Base-by-base conservation (phyloP, 2,113 vertebrate genomes). In the Pituophis catenifer region DNA sequence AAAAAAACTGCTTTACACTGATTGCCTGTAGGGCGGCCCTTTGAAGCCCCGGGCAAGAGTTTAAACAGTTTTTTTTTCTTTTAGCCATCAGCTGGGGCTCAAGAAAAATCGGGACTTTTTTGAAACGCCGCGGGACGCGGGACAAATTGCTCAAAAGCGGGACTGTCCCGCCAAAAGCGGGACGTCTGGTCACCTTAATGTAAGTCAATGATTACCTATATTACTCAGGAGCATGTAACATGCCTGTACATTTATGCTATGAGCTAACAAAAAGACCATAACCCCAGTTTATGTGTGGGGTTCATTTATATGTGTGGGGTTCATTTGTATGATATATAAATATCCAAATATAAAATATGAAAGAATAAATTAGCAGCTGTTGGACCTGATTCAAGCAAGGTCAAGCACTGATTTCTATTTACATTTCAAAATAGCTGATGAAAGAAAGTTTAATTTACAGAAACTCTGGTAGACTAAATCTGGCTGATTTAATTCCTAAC, bases 201-300 rank as follows among this genome's bases (percentile, higher is more conserved):
- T n/a, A 70, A 70, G 29, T 70, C 29, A n/a, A n/a, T 13, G 11
- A n/a, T n/a, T 70, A 62, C 2, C 24, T 62, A n/a, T 70, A 70
- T 13, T 70, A 70, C 0, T 29, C 26, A 65, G 26, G 62, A 12
- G 11, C n/a, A 75, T 19, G 9, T 65, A 29, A 11, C 59, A 65
- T 12, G 24, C 29, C 12, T 75, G n/a, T 75, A n/a, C 12, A 33
- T 33, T 33, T 75, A 33, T 75, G n/a, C n/a, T 38, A 17, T 19
- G 70, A 19, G n/a, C 15, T n/a, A 75, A 38, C 11, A 23, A 57
- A 57, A 55, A 58, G 10, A 19, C 21, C 33, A 58, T 58, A 21
- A 21, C 9, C 55, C 23, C 38, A 5, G 54, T 0, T 70, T 70
- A 70, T 0, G 1, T 1, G 0, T 12, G 29, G 11, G 3, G 1